Evolutionary conservation across 2,888 invertebrate genomes (phyloP), one percentile per base, ranked within the genome.

Genomic region (Torymus texanus): DNA sequence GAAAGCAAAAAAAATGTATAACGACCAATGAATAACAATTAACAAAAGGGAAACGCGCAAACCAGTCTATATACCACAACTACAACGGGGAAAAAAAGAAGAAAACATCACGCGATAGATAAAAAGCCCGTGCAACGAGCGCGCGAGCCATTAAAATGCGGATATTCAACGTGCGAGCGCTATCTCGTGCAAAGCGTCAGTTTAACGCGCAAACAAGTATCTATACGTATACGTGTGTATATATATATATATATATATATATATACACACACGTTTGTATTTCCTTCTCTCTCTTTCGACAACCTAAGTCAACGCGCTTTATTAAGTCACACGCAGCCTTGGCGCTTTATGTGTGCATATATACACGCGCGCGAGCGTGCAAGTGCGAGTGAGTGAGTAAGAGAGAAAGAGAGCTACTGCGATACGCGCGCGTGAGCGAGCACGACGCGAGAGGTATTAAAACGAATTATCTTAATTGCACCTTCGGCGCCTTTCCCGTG

Each of bases 391-490:
- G 41, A 29, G 29, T 8, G 41, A 41, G 41, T 8, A 8, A 8
- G 41, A 8, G 8, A 29, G 2, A 55, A 71, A 65, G 72, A 67
- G 29, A 65, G 51, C 71, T 21, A 61, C 65, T 59, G 14, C 70
- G 81, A 59, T 72, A 41, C 41, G 79, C 53, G 10, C 62, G 77
- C 72, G 72, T 73, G 29, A 58, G 51, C 71, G 24, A 61, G 71
- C 65, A 14, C 70, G 81, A 59, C 74, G 41, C 41, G 79, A 72
- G 76, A 78, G 85, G 84, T 84, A 87, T 87, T 86, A 86, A 86
- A 87, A 55, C 88, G 86, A 87, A 88, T 89, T 88, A 88, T 85
- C 86, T 88, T 88, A 88, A 87, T 87, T 86, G 84, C 85, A 83
- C 83, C 85, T 83, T 84, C 84, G 84, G 85, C 86, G 86, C 87